Evolutionary conservation across 2,888 invertebrate genomes (phyloP), one percentile per base, ranked within the genome.

Genomic region (Agriopis aurantiaria): DNA sequence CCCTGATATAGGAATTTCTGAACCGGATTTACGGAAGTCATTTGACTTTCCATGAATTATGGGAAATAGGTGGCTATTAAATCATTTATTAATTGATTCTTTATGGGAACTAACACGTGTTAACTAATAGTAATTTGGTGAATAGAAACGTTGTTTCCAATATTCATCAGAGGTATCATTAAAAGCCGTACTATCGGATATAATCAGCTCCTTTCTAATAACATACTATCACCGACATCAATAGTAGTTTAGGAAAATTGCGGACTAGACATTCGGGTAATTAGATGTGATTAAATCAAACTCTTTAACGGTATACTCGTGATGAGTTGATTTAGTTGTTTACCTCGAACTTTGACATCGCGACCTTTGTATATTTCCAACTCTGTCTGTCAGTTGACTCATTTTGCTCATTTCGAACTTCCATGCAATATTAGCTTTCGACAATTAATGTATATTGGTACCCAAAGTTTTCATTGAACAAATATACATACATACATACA

Each of bases 11-110:
- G 64, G 72, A 75, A 73, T 56, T 61, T 69, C 23, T 57, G 55
- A 67, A 71, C 68, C 71, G 68, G 65, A 65, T 69, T 49, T 51
- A 55, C 53, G 55, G 72, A 73, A 74, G 69, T 68, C 60, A 73
- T 77, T 70, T 61, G 55, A 69, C 62, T 68, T 73, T 67, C 71
- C 60, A 71, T 71, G 71, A 72, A 73, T 67, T 72, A 61, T 57
- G 49, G 58, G 65, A 63, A 43, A 62, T 69, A 55, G 57, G 69
- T 67, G n/a, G 14, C 52, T 45, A 8, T 63, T 48, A 55, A 68
- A 62, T 63, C 12, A 11, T 60, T 23, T 14, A n/a, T n/a, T 53
- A 14, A 53, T 51, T 60, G 12, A 59, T 63, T 48, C 23, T 67
- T 66, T 14, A 33, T 57, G 57, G 14, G 59, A 67, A 53, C 11